Conservation (phyloP, 2,797 vertebrate species). For the Phrynocephalus forsythii region DNA sequence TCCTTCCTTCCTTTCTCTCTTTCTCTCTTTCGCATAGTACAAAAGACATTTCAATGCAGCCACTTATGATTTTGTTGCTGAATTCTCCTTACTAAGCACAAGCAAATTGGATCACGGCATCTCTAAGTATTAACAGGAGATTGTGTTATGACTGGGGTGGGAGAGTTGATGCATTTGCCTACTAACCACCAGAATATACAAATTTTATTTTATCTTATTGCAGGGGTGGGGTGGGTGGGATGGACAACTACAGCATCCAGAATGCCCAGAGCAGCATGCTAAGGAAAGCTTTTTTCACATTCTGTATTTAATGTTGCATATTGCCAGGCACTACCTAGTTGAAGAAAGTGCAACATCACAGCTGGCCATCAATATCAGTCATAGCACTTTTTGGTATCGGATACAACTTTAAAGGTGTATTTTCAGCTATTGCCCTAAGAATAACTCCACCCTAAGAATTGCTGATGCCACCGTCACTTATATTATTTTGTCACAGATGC, state of each 20-base stretch:
- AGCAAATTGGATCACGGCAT: not conserved
- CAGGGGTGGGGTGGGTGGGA: too few species aligned
- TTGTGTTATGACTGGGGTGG: not conserved
- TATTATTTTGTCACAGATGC: constrained; percentile 75
- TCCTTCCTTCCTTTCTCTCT: not conserved
- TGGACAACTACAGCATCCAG: too few species aligned
- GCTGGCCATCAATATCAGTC: not conserved
- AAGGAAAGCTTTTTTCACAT: not conserved
- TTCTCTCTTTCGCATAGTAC: not conserved
- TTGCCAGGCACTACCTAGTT: too few species aligned
- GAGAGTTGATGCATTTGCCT: not conserved
- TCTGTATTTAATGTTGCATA: not conserved
- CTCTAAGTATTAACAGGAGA: too few species aligned
- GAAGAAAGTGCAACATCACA: not conserved
- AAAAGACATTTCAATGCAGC: not conserved
- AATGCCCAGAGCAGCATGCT: too few species aligned
- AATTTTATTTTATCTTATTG: too few species aligned
- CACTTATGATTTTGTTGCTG: not conserved
- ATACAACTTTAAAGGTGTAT: not conserved
- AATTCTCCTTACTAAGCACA: not conserved
- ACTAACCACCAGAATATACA: not conserved
- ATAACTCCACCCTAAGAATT: too few species aligned
- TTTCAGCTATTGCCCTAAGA: not conserved
- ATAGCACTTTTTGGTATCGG: not conserved
- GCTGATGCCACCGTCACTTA: not conserved